These are phyloP conservation scores for Tragelaphus oryx DNA, from an alignment of 2,797 vertebrate genomes.

Conservation along the genomic window DNA sequence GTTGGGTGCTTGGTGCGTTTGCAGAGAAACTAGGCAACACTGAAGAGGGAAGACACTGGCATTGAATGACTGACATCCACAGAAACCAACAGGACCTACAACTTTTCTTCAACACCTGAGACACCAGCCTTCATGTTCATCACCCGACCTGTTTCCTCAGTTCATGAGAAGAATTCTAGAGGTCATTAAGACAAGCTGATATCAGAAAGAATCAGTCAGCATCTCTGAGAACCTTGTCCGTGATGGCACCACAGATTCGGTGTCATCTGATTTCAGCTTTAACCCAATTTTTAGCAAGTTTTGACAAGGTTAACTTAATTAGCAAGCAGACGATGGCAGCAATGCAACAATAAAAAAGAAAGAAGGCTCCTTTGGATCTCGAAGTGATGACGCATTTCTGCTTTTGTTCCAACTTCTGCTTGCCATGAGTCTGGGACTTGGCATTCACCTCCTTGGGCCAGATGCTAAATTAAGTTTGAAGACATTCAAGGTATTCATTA, in stretches of 20 bases:
- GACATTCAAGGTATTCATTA: conserved; percentile 4
- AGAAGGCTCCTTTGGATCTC: background rate
- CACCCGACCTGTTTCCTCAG: fast-evolving
- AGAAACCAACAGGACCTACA: background rate
- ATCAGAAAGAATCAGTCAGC: background rate
- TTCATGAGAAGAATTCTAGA: background rate
- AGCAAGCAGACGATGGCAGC: conserved; percentile 58
- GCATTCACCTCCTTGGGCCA: conserved; percentile 14
- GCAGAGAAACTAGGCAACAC: background rate
- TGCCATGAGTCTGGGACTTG: conserved; percentile 28
- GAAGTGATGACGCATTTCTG: background rate
- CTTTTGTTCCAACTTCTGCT: background rate
- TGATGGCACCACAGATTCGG: background rate
- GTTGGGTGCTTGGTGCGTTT: background rate
- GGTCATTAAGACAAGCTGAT: background rate
- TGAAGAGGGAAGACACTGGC: background rate
- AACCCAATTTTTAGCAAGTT: conserved; percentile 41
- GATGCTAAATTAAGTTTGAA: conserved; percentile 60
- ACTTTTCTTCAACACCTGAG: background rate
- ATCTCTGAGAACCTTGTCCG: background rate
- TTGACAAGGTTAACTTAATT: conserved; percentile 68
- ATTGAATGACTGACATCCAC: background rate
- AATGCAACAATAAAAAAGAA: conserved; percentile 14
- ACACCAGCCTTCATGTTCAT: too few species aligned
- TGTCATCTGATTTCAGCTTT: conserved; percentile 50